These are phyloP conservation scores for Urocyon cinereoargenteus DNA, from an alignment of 2,797 vertebrate genomes.

Conservation along the genomic window DNA sequence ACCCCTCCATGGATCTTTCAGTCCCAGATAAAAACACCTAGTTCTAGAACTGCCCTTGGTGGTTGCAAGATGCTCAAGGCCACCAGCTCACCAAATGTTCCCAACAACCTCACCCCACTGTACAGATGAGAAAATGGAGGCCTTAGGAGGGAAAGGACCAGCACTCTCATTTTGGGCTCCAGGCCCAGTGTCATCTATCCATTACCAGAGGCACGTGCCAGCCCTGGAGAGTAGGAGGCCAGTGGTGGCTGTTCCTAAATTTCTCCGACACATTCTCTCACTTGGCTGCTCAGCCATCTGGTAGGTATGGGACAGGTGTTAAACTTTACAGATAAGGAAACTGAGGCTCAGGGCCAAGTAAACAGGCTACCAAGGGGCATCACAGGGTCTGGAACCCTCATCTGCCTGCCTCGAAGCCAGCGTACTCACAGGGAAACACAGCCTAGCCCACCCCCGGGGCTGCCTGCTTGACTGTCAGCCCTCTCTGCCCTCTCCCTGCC, in stretches of 20 bases:
- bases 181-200: neutral
- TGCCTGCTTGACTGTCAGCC: neutral
- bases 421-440: neutral
- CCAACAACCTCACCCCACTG: neutral
- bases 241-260: neutral
- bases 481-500: neutral
- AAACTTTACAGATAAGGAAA: neutral
- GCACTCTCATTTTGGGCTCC: neutral
- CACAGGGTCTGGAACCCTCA: neutral
- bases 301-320: neutral
- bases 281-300: neutral
- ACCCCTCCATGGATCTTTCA: neutral
- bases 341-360: neutral
- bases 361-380: neutral
- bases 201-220: neutral
- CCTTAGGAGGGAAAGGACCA: neutral
- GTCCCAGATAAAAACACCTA: neutral
- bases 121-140: neutral
- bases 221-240: neutral
- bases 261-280: neutral
- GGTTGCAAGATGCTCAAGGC: neutral
- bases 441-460: rapidly evolving
- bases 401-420: neutral
- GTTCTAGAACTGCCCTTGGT: neutral
- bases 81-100: neutral